Conservation (phyloP, 2,888 invertebrate species). For the Clostera curtula region DNA sequence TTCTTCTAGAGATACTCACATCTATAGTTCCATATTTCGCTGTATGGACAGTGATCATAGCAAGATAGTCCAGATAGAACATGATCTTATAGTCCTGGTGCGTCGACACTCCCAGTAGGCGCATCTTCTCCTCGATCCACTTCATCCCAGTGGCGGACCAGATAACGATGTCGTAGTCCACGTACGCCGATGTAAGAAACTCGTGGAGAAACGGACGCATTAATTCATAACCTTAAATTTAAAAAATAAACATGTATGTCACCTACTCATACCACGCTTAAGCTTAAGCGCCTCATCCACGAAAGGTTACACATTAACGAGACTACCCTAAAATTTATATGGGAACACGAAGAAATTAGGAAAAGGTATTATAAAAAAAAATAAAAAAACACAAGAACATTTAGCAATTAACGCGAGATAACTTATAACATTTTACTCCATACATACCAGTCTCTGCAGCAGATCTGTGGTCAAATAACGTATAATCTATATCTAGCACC, state of each 20-base stretch:
- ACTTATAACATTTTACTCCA: too few relatives aligned
- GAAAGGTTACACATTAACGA: too few relatives aligned
- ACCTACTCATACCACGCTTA: too few relatives aligned
- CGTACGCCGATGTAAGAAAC: constrained; percentile 90
- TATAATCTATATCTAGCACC: constrained; percentile 97
- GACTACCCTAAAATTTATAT: too few relatives aligned
- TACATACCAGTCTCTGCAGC: constrained; percentile 85
- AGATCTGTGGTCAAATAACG: constrained; percentile 96
- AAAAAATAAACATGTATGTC: not conserved
- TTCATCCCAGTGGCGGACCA: constrained; percentile 99
- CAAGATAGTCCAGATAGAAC: constrained; percentile 92
- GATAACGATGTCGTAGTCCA: constrained; percentile 96
- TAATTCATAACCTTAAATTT: constrained; percentile 80
- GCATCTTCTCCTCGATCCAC: constrained; percentile 99
- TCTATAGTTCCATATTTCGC: constrained; percentile 94
- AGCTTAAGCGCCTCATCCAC: too few relatives aligned
- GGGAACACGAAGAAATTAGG: too few relatives aligned
- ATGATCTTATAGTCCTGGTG: constrained; percentile 92
- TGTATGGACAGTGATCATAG: constrained; percentile 96
- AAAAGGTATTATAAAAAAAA: too few relatives aligned
- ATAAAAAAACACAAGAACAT: too few relatives aligned
- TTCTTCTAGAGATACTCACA: constrained; percentile 68
- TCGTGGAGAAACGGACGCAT: constrained; percentile 98
- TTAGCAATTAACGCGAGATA: too few relatives aligned
- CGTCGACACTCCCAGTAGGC: constrained; percentile 87